phyloP scores from a whole-genome alignment of 1,140 invertebrate genomes.

The Aporrectodea caliginosa region DNA sequence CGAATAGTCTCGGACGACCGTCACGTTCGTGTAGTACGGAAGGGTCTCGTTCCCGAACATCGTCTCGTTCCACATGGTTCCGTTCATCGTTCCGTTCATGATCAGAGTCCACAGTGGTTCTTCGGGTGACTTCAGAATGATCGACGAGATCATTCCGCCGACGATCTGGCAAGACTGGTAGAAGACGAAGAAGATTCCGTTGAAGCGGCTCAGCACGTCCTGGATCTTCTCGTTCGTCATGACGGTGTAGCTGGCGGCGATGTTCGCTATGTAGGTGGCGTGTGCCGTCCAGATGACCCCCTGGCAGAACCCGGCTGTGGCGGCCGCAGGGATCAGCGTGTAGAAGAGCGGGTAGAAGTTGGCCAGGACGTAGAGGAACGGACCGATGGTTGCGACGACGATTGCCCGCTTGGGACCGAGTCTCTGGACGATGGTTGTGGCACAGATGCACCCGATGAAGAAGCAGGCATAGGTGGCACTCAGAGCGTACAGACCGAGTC shows the following conservation, averaged over 20 bases:
- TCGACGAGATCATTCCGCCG: constrained; percentile 42
- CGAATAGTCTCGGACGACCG: background rate
- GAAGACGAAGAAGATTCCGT: constrained; percentile 46
- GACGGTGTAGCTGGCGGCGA: constrained; percentile 40
- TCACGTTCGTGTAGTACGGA: constrained; percentile 4
- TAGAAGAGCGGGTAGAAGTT: constrained; percentile 45
- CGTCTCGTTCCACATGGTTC: constrained; percentile 17
- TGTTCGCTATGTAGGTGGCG: constrained; percentile 39
- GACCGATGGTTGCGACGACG: constrained; percentile 30
- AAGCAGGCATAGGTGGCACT: constrained; percentile 82
- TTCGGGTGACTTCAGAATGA: constrained; percentile 36
- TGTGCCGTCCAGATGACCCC: constrained; percentile 45
- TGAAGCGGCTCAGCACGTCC: constrained; percentile 42
- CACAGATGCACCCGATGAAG: constrained; percentile 42
- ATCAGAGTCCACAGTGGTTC: constrained; percentile 22
- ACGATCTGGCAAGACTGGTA: constrained; percentile 42
- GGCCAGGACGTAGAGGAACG: constrained; percentile 40
- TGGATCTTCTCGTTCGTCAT: constrained; percentile 38
- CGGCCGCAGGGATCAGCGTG: constrained; percentile 39
- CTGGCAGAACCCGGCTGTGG: constrained; percentile 39
- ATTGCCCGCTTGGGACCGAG: constrained; percentile 40
- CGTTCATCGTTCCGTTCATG: constrained; percentile 21
- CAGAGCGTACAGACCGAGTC: constrained; percentile 49
- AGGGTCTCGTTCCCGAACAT: constrained; percentile 14
- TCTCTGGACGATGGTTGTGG: constrained; percentile 40